Evolutionary conservation across 2,113 vertebrate species (phyloP).

Genomic region (Trichechus manatus): DNA sequence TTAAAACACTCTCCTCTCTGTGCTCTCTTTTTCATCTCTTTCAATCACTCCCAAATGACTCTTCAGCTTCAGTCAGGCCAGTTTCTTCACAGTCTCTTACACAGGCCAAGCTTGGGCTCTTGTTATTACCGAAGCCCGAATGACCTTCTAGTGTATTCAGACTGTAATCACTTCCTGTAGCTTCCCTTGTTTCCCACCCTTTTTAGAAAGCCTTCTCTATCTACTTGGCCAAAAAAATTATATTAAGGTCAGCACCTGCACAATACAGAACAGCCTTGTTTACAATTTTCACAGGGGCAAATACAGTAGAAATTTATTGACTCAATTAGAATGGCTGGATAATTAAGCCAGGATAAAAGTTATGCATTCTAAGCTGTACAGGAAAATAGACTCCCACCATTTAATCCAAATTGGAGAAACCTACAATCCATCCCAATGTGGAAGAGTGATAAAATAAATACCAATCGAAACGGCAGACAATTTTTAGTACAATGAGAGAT

Average conservation of each 20-base stretch:
- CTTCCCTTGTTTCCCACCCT: not conserved
- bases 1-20: not conserved
- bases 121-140: conserved; percentile 14
- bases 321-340: not conserved
- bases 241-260: not conserved
- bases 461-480: not conserved
- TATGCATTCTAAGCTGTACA: not conserved
- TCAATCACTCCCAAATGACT: not conserved
- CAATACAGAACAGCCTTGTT: not conserved
- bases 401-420: not conserved
- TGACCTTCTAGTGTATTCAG: not conserved
- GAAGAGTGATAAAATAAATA: not conserved
- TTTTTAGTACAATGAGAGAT: not conserved
- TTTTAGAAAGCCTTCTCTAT: not conserved
- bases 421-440: not conserved
- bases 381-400: not conserved
- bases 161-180: not conserved
- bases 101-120: not conserved
- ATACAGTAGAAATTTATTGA: not conserved
- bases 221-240: not conserved
- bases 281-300: not conserved
- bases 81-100: not conserved
- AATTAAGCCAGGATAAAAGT: not conserved
- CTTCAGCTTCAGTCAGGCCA: not conserved
- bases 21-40: not conserved